These are phyloP conservation scores for Semotilus atromaculatus DNA, from an alignment of 2,797 vertebrate genomes.

Conservation along the genomic window DNA sequence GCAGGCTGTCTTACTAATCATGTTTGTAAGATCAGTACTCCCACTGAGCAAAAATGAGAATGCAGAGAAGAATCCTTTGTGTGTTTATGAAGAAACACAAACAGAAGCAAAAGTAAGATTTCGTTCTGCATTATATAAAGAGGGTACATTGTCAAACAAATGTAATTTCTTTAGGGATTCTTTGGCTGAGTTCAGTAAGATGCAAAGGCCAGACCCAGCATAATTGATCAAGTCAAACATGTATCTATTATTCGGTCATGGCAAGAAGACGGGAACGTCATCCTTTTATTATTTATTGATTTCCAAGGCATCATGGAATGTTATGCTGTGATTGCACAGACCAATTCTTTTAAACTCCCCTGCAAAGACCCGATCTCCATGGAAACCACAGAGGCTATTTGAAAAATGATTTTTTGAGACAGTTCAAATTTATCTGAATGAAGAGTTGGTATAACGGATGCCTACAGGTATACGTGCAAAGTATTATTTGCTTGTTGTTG, in stretches of 20 bases:
- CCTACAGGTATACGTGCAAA: too few species aligned
- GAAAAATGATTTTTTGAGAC: background rate
- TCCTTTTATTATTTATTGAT: background rate
- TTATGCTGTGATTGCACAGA: background rate
- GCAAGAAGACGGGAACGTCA: background rate
- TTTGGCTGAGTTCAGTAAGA: background rate
- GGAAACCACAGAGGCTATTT: constrained; percentile 11
- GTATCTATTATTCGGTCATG: background rate
- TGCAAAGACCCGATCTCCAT: constrained; percentile 5
- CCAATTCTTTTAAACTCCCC: background rate
- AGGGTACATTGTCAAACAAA: background rate
- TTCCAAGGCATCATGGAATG: background rate
- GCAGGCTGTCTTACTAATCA: background rate
- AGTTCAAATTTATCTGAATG: background rate
- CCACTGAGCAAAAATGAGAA: background rate
- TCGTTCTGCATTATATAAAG: background rate
- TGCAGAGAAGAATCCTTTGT: background rate
- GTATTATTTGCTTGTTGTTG: background rate
- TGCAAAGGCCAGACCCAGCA: background rate
- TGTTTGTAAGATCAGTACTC: background rate
- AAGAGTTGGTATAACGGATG: background rate
- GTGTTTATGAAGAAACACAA: constrained; percentile 1
- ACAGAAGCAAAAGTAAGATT: background rate
- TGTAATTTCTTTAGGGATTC: background rate
- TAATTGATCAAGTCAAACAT: background rate